Percentiles rank a stretch among this genome's conserved stretches.
These are phyloP conservation scores for Clamator glandarius DNA, from an alignment of 2,797 vertebrate species.

Conservation along the genomic window DNA sequence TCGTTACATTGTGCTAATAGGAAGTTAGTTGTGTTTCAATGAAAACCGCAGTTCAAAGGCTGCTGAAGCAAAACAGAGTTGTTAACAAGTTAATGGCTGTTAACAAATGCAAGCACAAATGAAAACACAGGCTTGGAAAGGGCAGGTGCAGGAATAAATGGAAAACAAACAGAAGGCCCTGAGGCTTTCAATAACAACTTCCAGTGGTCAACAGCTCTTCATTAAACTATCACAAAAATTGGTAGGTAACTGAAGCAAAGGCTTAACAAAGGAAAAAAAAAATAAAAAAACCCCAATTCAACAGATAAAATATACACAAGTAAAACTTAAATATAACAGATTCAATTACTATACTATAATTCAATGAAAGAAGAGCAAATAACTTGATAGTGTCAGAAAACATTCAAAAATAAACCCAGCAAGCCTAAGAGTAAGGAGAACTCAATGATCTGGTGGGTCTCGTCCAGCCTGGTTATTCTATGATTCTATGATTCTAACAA, in stretches of 20 bases:
- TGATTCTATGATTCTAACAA: too few species aligned
- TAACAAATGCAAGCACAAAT: background rate
- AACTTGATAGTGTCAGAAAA: background rate
- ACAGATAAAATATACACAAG: background rate
- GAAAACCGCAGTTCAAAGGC: background rate
- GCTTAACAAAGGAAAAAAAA: background rate
- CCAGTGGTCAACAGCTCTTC: background rate
- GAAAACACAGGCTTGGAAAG: background rate
- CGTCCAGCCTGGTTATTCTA: too few species aligned
- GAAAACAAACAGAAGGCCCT: background rate
- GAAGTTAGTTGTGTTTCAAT: background rate
- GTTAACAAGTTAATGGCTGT: background rate
- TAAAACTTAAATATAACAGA: background rate
- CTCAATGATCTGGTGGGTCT: too few species aligned
- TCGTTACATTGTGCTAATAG: background rate
- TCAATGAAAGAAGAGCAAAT: background rate
- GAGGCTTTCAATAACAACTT: background rate
- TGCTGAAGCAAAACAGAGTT: background rate
- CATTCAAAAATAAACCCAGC: background rate
- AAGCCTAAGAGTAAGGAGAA: background rate
- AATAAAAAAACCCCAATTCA: background rate
- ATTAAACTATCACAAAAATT: background rate
- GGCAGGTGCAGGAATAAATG: background rate
- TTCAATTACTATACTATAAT: background rate
- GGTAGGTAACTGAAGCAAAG: background rate